phyloP scores from a whole-genome alignment of 35 echinoderm and acorn worm species.

The Stichopus chloronotus region DNA sequence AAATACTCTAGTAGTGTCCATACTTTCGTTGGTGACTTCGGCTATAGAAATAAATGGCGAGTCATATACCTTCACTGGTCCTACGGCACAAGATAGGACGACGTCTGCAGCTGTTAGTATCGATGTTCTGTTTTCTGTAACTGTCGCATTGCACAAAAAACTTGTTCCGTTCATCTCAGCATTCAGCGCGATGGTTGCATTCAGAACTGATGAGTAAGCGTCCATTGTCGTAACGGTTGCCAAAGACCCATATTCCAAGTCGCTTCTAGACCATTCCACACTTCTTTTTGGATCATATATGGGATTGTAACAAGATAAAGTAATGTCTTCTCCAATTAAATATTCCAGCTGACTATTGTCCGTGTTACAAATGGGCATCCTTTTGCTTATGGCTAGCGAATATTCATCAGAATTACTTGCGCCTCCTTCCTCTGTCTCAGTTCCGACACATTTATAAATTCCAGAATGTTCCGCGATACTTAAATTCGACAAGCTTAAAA shows the following conservation, averaged over 20 bases:
- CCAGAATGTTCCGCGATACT: background rate
- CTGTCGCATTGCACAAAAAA: background rate
- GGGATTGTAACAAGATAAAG: background rate
- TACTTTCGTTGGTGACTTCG: background rate
- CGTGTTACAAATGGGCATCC: background rate
- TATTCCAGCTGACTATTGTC: background rate
- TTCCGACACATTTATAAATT: background rate
- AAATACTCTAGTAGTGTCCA: background rate
- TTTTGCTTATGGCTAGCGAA: background rate
- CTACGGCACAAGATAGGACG: background rate
- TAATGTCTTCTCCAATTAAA: background rate
- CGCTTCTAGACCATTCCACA: background rate
- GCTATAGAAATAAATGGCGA: background rate
- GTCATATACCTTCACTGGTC: background rate
- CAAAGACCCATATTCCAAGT: background rate
- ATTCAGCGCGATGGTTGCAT: background rate
- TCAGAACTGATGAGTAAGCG: background rate
- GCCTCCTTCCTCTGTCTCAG: background rate
- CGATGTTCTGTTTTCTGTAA: background rate
- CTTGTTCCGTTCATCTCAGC: background rate
- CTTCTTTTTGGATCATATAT: background rate
- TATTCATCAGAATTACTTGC: background rate
- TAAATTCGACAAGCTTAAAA: background rate
- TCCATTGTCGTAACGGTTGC: background rate
- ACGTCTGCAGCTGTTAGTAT: too few relatives aligned